These are phyloP conservation scores for Muricea muricata DNA, from an alignment of 92 coral and sea anemone species.

Conservation along the genomic window DNA sequence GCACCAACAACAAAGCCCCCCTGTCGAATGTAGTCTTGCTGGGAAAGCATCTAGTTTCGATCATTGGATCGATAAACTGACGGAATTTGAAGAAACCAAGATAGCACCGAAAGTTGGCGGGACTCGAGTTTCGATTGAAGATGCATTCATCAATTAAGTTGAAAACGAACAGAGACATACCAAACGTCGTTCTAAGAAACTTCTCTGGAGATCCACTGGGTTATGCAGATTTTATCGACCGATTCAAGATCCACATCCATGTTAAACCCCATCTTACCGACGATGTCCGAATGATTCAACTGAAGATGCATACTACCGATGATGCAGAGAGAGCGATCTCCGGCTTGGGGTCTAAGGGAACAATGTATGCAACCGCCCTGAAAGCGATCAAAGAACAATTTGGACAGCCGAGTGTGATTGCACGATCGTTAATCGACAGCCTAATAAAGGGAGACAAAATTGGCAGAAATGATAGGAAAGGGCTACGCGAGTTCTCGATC, in stretches of 20 bases:
- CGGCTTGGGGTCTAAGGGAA: too few relatives aligned
- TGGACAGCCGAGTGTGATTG: conserved; percentile 22
- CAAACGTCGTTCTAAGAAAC: conserved; percentile 10
- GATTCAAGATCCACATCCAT: conserved; percentile 52
- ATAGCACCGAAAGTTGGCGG: background rate
- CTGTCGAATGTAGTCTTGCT: background rate
- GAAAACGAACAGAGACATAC: conserved; percentile 37
- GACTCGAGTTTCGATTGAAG: conserved; percentile 14
- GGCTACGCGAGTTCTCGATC: too few relatives aligned
- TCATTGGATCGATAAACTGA: conserved; percentile 31
- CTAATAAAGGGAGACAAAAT: conserved; percentile 35
- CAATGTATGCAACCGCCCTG: too few relatives aligned
- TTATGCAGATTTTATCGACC: conserved; percentile 34
- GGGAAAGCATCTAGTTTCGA: conserved; percentile 22
- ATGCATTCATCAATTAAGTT: conserved; percentile 33
- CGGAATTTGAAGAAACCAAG: too few relatives aligned
- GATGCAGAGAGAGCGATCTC: conserved; percentile 56
- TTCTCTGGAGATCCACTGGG: conserved; percentile 40
- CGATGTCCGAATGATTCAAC: conserved; percentile 57
- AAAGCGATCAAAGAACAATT: too few relatives aligned
- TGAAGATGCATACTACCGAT: conserved; percentile 54
- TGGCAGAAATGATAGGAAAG: conserved; percentile 28
- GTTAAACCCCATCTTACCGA: conserved; percentile 53
- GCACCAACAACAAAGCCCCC: too few relatives aligned
- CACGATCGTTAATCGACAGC: conserved; percentile 43